Conservation (phyloP, 2,797 vertebrate species). For the Alfaro cultratus region DNA sequence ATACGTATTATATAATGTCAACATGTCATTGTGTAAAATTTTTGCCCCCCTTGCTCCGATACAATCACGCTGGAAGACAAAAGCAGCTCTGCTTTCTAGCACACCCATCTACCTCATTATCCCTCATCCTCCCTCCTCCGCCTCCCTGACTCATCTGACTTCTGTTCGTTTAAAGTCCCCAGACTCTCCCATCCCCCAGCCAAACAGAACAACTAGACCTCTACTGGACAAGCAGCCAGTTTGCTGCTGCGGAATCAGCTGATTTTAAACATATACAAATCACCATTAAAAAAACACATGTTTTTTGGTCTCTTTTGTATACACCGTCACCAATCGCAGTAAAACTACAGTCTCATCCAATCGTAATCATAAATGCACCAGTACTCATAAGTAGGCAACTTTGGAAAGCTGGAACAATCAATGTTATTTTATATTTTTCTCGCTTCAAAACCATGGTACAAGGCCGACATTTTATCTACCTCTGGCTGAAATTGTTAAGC, state of each 20-base stretch:
- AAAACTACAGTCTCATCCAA: background rate
- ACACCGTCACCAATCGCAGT: background rate
- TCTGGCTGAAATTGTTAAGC: background rate
- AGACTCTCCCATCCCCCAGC: slow-evolving; percentile 37
- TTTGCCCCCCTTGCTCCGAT: slow-evolving; percentile 37
- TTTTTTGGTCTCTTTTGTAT: background rate
- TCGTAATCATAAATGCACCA: background rate
- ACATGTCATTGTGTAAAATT: slow-evolving; percentile 1
- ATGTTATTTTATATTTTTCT: background rate
- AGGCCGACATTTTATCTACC: background rate
- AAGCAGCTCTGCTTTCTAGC: slow-evolving; percentile 42
- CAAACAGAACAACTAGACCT: background rate
- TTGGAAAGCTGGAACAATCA: background rate
- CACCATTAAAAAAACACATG: no score
- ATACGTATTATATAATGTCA: background rate
- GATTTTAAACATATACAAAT: background rate
- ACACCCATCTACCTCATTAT: slow-evolving; percentile 18
- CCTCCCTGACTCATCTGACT: slow-evolving; percentile 17
- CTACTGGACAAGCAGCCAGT: background rate
- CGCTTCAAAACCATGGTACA: background rate
- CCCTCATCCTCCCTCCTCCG: slow-evolving; percentile 3
- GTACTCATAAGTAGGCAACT: background rate
- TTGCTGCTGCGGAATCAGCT: background rate
- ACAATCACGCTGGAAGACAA: slow-evolving; percentile 25
- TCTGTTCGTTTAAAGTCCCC: slow-evolving; percentile 60